Evolutionary conservation across 2,113 vertebrate genomes (phyloP), one percentile per base, ranked within the genome.

Genomic region (Lontra canadensis): DNA sequence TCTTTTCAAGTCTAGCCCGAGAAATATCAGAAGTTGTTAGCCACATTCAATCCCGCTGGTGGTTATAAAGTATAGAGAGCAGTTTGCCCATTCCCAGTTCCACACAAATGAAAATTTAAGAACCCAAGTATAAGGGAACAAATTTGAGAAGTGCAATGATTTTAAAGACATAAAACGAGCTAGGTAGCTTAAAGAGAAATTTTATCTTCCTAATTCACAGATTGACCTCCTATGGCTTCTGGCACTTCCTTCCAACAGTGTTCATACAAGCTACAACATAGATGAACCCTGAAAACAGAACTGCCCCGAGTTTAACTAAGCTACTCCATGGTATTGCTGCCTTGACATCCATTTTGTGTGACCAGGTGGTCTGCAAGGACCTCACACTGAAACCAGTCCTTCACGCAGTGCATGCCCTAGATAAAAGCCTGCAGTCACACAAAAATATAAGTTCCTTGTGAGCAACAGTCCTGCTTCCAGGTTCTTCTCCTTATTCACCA

Each of bases 71-170:
- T 44, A 42, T 42, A 42, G 4, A 42, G 39, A 42, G 39, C 8
- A 92, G 42, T 25, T 47, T 81, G 49, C 3, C 52, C 76, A 10
- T n/a, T 92, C 44, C 18, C 44, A 34, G 12, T 31, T 47, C n/a
- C 85, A 55, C 91, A 74, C 0, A 94, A 95, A 95, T 47, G 78
- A 25, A 78, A 11, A 7, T 76, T 93, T 92, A 95, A n/a, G n/a
- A 39, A 82, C 13, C 21, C 74, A 42, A 29, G 12, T 92, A 96
- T 61, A 29, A 39, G 63, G 49, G 63, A 95, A 94, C 15, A 78
- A 65, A 44, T 73, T 76, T 90, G 69, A 67, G 76, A 97, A 71
- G 18, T 74, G 44, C 14, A 29, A 18, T 29, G 20, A 71, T 34
- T 91, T 88, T 67, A 17, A 94, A 95, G 94, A 36, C 63, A 47